Base-by-base conservation (phyloP, 2,797 vertebrate species). In the Paedocypris micromegethes region DNA sequence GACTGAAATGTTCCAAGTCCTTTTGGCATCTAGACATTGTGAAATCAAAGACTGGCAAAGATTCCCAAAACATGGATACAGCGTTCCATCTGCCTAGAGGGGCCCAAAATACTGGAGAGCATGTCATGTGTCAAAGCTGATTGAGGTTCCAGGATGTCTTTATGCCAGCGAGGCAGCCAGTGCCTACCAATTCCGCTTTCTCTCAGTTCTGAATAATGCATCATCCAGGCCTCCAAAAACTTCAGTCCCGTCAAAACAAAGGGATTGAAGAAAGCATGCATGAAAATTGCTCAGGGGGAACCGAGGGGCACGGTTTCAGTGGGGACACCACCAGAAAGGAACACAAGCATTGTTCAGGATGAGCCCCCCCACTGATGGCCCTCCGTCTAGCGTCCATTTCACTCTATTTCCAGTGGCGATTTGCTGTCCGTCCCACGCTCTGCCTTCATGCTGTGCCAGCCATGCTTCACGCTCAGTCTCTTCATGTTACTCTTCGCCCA, bases 181-280 rank as follows among this genome's bases (percentile, higher is more conserved):
- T 6, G 45, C 41, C 69, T 74, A 79, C 72, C 75, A 75, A 61
- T 74, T 78, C 75, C 66, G 51, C 71, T 79, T 56, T 68, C 44
- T 37, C 9, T 65, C 58, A 58, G 62, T 51, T 53, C 57, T 65
- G 70, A 78, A 73, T 65, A 68, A 73, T 65, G 64, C 66, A 65
- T 64, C 68, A 58, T 71, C 54, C 64, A 42, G 54, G 57, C 62
- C 63, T 63, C 64, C 56, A 58, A 58, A 70, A 46, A 64, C 59
- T 70, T 70, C 42, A 68, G 58, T 68, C 48, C 76, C 84, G 82
- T 83, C 81, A 80, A 80, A 86, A 86, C 83, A 86, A 86, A 83
- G 78, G 80, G 77, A 82, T 85, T 84, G 81, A 37, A 81, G 78
- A 84, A 82, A 75, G 73, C 42, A 8, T 63, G 75, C 65, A 83